phyloP scores from a whole-genome alignment of 1,140 invertebrate species.

The Papilio aristodemus region DNA sequence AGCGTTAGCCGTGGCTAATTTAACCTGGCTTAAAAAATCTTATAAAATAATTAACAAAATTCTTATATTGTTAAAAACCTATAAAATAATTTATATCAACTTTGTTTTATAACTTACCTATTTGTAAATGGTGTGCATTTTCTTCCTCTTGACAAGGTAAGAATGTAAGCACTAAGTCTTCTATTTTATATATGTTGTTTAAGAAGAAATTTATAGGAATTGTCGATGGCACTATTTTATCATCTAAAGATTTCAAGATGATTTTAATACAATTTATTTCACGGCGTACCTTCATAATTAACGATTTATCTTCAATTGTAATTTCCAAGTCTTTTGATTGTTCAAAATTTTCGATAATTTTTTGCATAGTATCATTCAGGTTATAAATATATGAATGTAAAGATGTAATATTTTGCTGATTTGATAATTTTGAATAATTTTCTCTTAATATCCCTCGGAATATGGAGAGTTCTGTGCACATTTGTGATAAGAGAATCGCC shows the following conservation, averaged over 20 bases:
- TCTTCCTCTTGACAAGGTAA: not conserved
- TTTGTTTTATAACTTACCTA: not conserved
- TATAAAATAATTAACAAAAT: too few relatives aligned
- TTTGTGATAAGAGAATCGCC: conserved; percentile 4
- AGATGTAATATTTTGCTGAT: not conserved
- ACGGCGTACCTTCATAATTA: not conserved
- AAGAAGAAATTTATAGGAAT: not conserved
- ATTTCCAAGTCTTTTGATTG: not conserved
- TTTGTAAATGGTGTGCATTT: not conserved
- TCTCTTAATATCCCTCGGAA: conserved; percentile 48
- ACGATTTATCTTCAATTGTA: not conserved
- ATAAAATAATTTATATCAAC: too few relatives aligned
- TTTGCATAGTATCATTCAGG: not conserved
- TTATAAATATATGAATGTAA: not conserved
- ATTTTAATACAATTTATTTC: not conserved
- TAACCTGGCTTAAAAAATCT: too few relatives aligned
- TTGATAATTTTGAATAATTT: not conserved
- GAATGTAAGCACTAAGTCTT: not conserved
- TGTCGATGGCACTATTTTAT: not conserved
- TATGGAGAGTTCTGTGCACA: conserved; percentile 38
- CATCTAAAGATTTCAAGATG: not conserved
- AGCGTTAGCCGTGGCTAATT: too few relatives aligned
- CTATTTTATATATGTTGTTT: not conserved
- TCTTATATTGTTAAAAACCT: too few relatives aligned
- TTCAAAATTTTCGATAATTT: not conserved